phyloP scores from a whole-genome alignment of 1,140 invertebrate genomes.

The Drosophila hydei region DNA sequence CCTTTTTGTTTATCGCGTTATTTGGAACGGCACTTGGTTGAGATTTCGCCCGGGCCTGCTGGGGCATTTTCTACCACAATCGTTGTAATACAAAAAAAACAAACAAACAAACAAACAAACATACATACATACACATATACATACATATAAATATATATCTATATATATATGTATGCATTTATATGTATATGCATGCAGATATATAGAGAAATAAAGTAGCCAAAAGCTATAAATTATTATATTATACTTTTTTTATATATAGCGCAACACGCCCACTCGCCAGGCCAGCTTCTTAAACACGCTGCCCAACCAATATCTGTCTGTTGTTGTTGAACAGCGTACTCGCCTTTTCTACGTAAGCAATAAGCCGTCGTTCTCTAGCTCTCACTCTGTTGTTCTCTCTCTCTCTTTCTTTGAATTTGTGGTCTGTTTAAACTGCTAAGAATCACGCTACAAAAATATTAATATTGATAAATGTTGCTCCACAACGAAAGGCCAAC shows the following conservation, averaged over 20 bases:
- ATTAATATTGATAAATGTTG: slow-evolving; percentile 71
- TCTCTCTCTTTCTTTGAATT: neutral
- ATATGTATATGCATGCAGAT: no score
- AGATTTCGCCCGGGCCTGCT: slow-evolving; percentile 36
- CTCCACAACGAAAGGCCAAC: neutral
- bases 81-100: slow-evolving; percentile 8
- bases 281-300: neutral
- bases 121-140: neutral
- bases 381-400: neutral
- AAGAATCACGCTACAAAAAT: slow-evolving; percentile 73
- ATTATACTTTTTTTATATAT: no score
- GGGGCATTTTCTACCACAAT: neutral
- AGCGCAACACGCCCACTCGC: no score
- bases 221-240: neutral
- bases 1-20: slow-evolving; percentile 30
- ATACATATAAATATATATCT: neutral
- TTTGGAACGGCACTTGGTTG: slow-evolving; percentile 62
- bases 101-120: no score
- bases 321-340: neutral
- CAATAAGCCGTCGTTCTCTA: neutral
- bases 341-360: neutral
- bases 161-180: neutral
- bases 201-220: slow-evolving; percentile 1
- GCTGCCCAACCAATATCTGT: neutral
- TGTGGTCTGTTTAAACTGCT: slow-evolving; percentile 28